Evolutionary conservation across 2,797 vertebrate genomes (phyloP).

Genomic region (Adrianichthys oophorus): DNA sequence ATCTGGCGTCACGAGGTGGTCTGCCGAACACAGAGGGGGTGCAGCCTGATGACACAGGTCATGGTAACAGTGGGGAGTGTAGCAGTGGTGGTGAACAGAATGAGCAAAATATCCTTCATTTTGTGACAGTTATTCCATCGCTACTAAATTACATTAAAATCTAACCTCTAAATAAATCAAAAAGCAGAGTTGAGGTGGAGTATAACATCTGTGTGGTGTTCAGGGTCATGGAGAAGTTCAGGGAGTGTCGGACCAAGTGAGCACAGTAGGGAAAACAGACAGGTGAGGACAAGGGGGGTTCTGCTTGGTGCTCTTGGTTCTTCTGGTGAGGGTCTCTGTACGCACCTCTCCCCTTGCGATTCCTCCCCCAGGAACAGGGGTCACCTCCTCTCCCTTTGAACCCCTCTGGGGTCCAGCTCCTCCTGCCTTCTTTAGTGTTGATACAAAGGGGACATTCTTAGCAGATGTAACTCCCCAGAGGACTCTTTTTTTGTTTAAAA

Average conservation of each 20-base stretch:
- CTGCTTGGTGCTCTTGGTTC: slow-evolving; percentile 67
- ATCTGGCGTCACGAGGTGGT: slow-evolving; percentile 58
- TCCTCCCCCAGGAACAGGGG: slow-evolving; percentile 78
- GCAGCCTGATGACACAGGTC: slow-evolving; percentile 59
- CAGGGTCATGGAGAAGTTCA: slow-evolving; percentile 50
- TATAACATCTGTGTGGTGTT: slow-evolving; percentile 42
- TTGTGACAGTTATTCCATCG: background rate
- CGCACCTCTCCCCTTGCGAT: slow-evolving; percentile 81
- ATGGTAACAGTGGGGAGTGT: slow-evolving; percentile 49
- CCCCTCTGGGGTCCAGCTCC: slow-evolving; percentile 75
- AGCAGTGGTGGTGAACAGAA: slow-evolving; percentile 25
- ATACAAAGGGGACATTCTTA: slow-evolving; percentile 79
- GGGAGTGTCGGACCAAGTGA: slow-evolving; percentile 48
- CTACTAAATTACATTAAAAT: slow-evolving; percentile 6
- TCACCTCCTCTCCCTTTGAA: slow-evolving; percentile 79
- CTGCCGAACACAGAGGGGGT: slow-evolving; percentile 52
- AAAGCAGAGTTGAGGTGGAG: slow-evolving; percentile 30
- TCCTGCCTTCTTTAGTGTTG: slow-evolving; percentile 77
- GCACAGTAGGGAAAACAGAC: slow-evolving; percentile 57
- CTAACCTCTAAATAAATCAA: slow-evolving; percentile 20
- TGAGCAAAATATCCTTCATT: slow-evolving; percentile 7
- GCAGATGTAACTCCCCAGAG: slow-evolving; percentile 54
- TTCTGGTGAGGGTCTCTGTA: slow-evolving; percentile 67
- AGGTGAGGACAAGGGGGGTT: slow-evolving; percentile 64
- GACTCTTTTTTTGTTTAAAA: too few species aligned